Conservation (phyloP, 2,888 invertebrate species). For the Leptarthrus brevirostris region DNA sequence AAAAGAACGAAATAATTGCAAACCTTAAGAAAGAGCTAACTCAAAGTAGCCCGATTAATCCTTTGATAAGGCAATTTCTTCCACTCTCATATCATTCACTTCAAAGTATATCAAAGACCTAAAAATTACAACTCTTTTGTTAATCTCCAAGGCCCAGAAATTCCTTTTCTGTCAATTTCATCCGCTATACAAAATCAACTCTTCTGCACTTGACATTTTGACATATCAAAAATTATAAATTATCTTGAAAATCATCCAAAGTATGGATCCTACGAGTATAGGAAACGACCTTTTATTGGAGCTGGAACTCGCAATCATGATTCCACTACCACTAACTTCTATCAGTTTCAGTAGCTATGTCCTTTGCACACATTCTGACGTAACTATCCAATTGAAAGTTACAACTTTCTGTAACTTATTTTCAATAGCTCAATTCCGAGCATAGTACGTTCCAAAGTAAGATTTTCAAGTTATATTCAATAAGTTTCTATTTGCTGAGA, state of each 20-base stretch:
- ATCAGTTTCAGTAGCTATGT: conserved; percentile 24
- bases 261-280: not conserved
- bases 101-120: too few relatives aligned
- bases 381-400: conserved; percentile 47
- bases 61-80: too few relatives aligned
- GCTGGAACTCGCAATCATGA: conserved; percentile 9
- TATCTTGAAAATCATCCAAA: conserved; percentile 24
- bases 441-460: conserved; percentile 30
- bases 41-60: too few relatives aligned
- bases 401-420: conserved; percentile 48
- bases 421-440: conserved; percentile 46
- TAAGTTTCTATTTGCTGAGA: conserved; percentile 48
- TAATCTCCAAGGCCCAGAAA: not conserved
- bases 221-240: conserved; percentile 44
- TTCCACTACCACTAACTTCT: conserved; percentile 10
- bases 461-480: conserved; percentile 48
- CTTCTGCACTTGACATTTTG: conserved; percentile 22
- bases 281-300: not conserved
- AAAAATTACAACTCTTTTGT: not conserved
- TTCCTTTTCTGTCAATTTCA: not conserved
- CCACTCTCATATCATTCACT: too few relatives aligned
- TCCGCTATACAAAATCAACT: not conserved
- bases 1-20: too few relatives aligned
- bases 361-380: conserved; percentile 32
- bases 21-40: too few relatives aligned